phyloP scores from a whole-genome alignment of 2,113 vertebrate genomes.

The Macroglossus sobrinus region DNA sequence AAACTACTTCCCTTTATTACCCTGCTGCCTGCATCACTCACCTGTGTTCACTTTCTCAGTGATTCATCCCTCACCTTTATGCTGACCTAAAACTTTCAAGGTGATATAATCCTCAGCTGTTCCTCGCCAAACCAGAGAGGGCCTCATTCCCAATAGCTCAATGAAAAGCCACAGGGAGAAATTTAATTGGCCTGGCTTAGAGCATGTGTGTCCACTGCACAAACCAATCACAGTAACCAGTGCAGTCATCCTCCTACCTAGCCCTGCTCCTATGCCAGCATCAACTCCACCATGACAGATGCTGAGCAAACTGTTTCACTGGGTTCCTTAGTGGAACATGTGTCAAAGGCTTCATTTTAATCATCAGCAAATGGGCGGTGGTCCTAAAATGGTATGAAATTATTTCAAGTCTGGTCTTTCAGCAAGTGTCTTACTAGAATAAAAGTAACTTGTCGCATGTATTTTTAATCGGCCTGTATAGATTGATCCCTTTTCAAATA shows the following conservation, averaged over 20 bases:
- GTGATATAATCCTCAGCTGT: neutral
- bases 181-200: neutral
- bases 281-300: neutral
- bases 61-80: neutral
- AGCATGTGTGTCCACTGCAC: neutral
- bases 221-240: neutral
- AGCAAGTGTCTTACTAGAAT: neutral
- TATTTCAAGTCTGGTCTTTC: neutral
- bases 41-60: neutral
- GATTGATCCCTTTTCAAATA: neutral
- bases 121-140: too few relatives aligned
- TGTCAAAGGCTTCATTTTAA: neutral
- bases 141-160: neutral
- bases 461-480: neutral
- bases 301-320: accelerated
- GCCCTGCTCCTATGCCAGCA: accelerated
- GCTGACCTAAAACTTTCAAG: neutral
- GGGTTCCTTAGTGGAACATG: neutral
- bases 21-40: neutral
- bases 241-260: accelerated
- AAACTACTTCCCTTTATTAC: neutral
- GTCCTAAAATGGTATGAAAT: neutral
- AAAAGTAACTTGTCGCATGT: neutral
- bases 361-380: neutral
- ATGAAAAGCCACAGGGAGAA: neutral